Evolutionary conservation across 2,113 vertebrate species (phyloP).

Genomic region (Numenius arquata): DNA sequence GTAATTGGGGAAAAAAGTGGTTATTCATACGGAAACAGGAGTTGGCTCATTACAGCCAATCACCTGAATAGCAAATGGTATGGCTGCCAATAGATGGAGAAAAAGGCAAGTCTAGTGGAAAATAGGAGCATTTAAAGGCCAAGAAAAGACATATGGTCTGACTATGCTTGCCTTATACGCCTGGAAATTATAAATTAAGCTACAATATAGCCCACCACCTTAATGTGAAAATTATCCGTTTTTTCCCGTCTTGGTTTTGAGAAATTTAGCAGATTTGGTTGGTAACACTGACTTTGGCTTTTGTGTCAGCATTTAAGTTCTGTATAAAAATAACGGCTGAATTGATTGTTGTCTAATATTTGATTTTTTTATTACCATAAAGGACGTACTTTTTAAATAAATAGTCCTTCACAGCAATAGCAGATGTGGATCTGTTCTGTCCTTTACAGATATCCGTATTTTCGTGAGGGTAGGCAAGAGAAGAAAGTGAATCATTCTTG

Average conservation of each 20-base stretch:
- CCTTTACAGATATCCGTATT: conserved; percentile 40
- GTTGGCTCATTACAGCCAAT: conserved; percentile 67
- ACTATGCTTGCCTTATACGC: conserved; percentile 65
- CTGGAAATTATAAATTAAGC: conserved; percentile 68
- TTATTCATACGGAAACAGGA: conserved; percentile 66
- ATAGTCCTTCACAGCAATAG: neutral
- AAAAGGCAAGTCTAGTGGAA: conserved; percentile 73
- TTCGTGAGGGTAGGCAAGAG: conserved; percentile 20
- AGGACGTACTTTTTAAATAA: neutral
- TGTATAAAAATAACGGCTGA: neutral
- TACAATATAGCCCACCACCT: conserved; percentile 54
- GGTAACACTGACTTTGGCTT: neutral
- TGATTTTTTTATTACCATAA: neutral
- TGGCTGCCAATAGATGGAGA: conserved; percentile 67
- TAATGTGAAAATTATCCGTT: conserved; percentile 33
- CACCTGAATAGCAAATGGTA: conserved; percentile 70
- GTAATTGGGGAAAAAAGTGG: conserved; percentile 64
- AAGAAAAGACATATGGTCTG: conserved; percentile 70
- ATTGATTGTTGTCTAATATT: neutral
- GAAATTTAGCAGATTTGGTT: conserved; percentile 2
- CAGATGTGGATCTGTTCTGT: conserved; percentile 38
- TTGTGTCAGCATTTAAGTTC: neutral
- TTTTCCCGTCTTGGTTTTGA: conserved; percentile 4
- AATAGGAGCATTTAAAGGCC: conserved; percentile 71
- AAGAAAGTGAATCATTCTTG: conserved; percentile 16